A percentile compares a stretch with the other conserved stretches of the same genome.
Conservation (phyloP, 1,140 invertebrate genomes). For the Schlechtendalia chinensis region DNA sequence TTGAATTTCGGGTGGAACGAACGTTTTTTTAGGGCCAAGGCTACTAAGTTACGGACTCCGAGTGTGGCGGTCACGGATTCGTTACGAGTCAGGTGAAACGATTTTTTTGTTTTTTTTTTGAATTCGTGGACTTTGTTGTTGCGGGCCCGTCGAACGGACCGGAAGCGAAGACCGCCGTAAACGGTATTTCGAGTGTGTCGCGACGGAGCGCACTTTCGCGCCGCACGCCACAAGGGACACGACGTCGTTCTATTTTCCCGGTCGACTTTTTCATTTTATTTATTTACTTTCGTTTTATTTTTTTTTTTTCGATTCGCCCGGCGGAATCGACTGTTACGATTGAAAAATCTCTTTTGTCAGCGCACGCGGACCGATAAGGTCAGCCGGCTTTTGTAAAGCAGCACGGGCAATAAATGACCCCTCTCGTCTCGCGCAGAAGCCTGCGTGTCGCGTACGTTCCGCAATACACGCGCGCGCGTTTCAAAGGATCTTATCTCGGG, state of each 20-base stretch:
- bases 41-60: too few species aligned
- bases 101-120: too few species aligned
- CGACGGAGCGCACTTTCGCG: background rate
- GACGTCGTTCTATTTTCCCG: too few species aligned
- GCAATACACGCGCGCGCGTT: constrained; percentile 25
- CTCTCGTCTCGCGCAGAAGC: constrained; percentile 29
- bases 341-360: constrained; percentile 46
- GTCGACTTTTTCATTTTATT: constrained; percentile 19
- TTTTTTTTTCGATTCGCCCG: constrained; percentile 40
- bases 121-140: too few species aligned
- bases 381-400: constrained; percentile 48
- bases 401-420: constrained; percentile 48
- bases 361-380: constrained; percentile 39
- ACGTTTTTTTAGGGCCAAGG: too few species aligned
- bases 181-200: too few species aligned
- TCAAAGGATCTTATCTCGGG: constrained; percentile 46
- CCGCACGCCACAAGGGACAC: constrained; percentile 38
- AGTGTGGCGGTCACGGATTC: too few species aligned
- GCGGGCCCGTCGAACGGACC: too few species aligned
- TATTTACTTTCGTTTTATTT: constrained; percentile 26
- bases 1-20: too few species aligned
- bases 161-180: too few species aligned
- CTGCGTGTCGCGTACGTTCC: constrained; percentile 16
- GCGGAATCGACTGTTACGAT: constrained; percentile 41
- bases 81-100: too few species aligned